These are phyloP conservation scores for Acrocyrtus sp. DNA, from an alignment of 2,888 invertebrate genomes.

Conservation along the genomic window DNA sequence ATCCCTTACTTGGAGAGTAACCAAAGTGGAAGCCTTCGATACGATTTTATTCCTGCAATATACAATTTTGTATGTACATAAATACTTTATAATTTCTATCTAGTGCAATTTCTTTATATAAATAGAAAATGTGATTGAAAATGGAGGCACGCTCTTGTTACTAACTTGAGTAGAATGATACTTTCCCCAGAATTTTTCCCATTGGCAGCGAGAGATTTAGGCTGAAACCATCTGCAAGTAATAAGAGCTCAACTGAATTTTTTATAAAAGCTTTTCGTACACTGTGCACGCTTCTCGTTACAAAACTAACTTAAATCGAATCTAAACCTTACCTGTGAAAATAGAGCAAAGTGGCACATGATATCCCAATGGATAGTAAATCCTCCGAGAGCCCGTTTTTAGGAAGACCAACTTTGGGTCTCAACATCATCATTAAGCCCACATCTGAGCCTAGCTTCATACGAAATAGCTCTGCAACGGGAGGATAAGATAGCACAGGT, in stretches of 20 bases:
- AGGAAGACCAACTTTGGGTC: constrained; percentile 56
- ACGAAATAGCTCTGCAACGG: constrained; percentile 49
- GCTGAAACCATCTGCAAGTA: constrained; percentile 27
- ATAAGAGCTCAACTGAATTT: no score
- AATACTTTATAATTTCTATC: no score
- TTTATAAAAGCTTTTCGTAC: no score
- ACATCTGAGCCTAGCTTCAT: constrained; percentile 46
- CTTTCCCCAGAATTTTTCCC: constrained; percentile 11
- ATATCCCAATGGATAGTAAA: constrained; percentile 58
- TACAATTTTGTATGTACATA: constrained; percentile 2
- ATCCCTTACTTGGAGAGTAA: constrained; percentile 76
- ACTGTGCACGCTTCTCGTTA: no score
- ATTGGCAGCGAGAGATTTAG: background rate
- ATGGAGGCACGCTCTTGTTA: no score
- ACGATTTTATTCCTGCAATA: constrained; percentile 71
- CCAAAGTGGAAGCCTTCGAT: constrained; percentile 72
- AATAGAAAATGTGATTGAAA: no score
- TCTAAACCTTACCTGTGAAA: constrained; percentile 75
- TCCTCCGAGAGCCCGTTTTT: constrained; percentile 55
- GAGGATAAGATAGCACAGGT: constrained; percentile 63
- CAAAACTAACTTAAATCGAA: no score
- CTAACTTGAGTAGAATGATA: constrained; percentile 35
- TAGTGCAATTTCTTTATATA: no score
- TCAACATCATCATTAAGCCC: constrained; percentile 44
- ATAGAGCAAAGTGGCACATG: constrained; percentile 73